A percentile compares a stretch with the other conserved stretches of the same genome.
Evolutionary conservation across 2,797 vertebrate genomes (phyloP).

Genomic region (Parotocinclus haroldoi): DNA sequence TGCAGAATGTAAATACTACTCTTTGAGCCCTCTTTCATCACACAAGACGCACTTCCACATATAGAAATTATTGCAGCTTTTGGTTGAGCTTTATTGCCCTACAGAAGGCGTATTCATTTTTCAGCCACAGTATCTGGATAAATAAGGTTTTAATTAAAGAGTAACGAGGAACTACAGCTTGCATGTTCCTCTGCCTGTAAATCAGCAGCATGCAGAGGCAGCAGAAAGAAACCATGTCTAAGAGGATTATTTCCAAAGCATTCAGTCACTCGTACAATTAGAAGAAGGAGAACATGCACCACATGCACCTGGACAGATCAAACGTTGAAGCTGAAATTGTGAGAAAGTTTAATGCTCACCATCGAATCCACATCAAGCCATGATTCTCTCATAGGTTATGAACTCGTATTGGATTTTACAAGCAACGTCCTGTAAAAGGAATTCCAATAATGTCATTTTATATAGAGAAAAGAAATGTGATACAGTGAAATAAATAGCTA

Average conservation of each 20-base stretch:
- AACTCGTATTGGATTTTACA: too few species aligned
- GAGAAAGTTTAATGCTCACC: too few species aligned
- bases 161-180: background rate
- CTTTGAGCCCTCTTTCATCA: background rate
- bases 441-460: too few species aligned
- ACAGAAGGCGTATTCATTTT: too few species aligned
- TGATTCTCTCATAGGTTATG: too few species aligned
- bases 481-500: too few species aligned
- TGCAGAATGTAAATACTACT: conserved; percentile 3
- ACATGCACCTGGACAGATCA: background rate
- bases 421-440: too few species aligned
- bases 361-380: too few species aligned
- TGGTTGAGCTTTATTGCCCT: conserved; percentile 12
- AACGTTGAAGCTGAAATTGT: background rate
- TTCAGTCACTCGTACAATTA: conserved; percentile 34
- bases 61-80: background rate
- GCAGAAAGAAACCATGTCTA: conserved; percentile 19
- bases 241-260: conserved; percentile 47
- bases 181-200: too few species aligned
- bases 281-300: conserved; percentile 22
- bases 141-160: background rate
- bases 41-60: background rate
- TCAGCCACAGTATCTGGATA: background rate
- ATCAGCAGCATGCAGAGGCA: conserved; percentile 26
- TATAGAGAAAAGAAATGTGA: too few species aligned